phyloP scores from a whole-genome alignment of 1,140 invertebrate genomes.

The Saccostrea glomerata region DNA sequence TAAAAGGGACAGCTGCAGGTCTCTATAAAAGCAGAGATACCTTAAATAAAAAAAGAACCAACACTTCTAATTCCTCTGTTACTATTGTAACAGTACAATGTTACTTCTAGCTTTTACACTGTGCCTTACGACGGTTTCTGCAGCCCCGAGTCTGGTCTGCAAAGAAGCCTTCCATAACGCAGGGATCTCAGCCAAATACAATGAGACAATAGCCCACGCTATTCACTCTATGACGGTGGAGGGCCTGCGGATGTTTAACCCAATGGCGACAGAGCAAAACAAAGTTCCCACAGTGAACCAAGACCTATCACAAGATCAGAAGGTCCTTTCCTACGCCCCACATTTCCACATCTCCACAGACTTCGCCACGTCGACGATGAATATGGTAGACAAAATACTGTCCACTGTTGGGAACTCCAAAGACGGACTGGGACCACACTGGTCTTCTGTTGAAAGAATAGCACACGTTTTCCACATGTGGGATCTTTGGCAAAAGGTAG shows the following conservation, averaged over 20 bases:
- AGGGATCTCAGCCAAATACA: constrained; percentile 63
- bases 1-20: not conserved
- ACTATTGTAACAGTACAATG: not conserved
- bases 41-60: not conserved
- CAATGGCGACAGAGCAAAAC: constrained; percentile 62
- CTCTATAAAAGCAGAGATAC: not conserved
- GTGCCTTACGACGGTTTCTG: not conserved
- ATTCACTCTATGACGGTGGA: constrained; percentile 72
- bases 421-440: constrained; percentile 69
- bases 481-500: constrained; percentile 68
- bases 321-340: constrained; percentile 67
- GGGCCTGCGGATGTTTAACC: constrained; percentile 66
- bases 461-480: constrained; percentile 72
- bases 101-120: not conserved
- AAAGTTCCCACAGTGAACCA: constrained; percentile 71
- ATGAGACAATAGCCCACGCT: constrained; percentile 73
- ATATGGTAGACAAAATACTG: constrained; percentile 68
- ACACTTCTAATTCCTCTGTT: not conserved
- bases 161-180: constrained; percentile 44
- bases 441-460: constrained; percentile 71
- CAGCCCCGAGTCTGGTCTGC: constrained; percentile 47
- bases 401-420: constrained; percentile 63
- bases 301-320: constrained; percentile 55
- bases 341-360: constrained; percentile 53
- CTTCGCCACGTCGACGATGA: constrained; percentile 67